Evolutionary conservation across 2,888 invertebrate species (phyloP), one percentile per base, ranked within the genome.

Genomic region (Tanypteryx hageni): DNA sequence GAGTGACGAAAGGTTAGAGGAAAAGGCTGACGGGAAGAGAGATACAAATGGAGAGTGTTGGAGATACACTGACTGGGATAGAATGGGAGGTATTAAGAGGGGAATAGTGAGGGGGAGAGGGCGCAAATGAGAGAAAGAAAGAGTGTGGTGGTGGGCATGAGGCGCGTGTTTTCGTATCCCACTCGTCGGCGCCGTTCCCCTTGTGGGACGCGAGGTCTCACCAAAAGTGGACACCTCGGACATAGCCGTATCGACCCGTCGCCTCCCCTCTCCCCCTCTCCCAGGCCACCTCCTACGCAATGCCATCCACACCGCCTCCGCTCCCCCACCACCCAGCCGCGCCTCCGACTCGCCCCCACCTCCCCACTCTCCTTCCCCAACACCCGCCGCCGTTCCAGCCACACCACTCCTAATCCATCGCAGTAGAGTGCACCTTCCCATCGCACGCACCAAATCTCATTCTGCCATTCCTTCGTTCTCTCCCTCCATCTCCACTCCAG

Each of bases 161-260:
- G 76, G 22, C 76, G 76, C 76, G 76, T 76, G 76, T 27, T 76
- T 68, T 22, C 18, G 44, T 3, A 68, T 22, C 13, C 27, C n/a
- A 22, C 85, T 27, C 27, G 11, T 31, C 31, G n/a, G n/a, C n/a
- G n/a, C n/a, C n/a, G n/a, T 58, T 27, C 27, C 22, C 16, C 18
- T 82, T 82, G 82, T 31, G 31, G 82, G 56, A 44, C 82, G 16
- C 10, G 14, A 31, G 27, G 27, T 59, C 27, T 27, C 27, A 59
- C 86, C 86, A 31, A 86, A 86, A 86, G 86, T 86, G 86, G 61
- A 86, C 86, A 59, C 86, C 31, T 16, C 86, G 86, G 86, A 86
- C 86, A 18, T 31, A 27, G 61, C 59, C 59, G 31, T 86, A 86
- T 86, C 86, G 86, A 86, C 86, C 86, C 86, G 31, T 61, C 61